Percentiles rank a stretch among this genome's conserved stretches.
phyloP scores from a whole-genome alignment of 1,140 invertebrate genomes.

The Agrilus planipennis region DNA sequence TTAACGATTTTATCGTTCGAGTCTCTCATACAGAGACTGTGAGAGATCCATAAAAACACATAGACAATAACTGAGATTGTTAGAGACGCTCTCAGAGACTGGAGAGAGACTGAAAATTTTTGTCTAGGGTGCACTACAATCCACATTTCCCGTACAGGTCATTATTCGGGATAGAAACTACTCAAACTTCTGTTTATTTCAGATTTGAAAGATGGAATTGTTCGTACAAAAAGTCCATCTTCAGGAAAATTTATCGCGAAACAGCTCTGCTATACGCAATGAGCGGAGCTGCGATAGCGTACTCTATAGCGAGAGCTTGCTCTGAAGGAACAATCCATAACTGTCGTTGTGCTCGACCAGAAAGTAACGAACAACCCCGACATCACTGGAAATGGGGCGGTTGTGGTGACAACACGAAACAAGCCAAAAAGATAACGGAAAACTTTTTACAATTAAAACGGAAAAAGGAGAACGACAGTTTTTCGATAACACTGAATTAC shows the following conservation, averaged over 20 bases:
- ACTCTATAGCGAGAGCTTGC: constrained; percentile 62
- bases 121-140: not conserved
- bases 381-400: constrained; percentile 77
- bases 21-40: no score
- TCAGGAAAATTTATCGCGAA: constrained; percentile 54
- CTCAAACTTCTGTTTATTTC: constrained; percentile 5
- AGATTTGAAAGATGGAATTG: constrained; percentile 52
- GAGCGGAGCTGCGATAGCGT: constrained; percentile 58
- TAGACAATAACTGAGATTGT: no score
- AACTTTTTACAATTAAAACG: constrained; percentile 73
- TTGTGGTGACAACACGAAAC: constrained; percentile 83
- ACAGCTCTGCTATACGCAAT: constrained; percentile 69
- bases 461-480: constrained; percentile 53
- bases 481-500: constrained; percentile 69
- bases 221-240: constrained; percentile 41
- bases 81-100: no score
- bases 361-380: constrained; percentile 27
- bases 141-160: not conserved
- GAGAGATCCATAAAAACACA: no score
- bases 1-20: no score
- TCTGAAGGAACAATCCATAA: constrained; percentile 50
- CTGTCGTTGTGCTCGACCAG: constrained; percentile 49
- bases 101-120: no score
- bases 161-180: not conserved
- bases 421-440: constrained; percentile 69